phyloP scores from a whole-genome alignment of 2,888 invertebrate genomes.

The Parnassius smintheus region DNA sequence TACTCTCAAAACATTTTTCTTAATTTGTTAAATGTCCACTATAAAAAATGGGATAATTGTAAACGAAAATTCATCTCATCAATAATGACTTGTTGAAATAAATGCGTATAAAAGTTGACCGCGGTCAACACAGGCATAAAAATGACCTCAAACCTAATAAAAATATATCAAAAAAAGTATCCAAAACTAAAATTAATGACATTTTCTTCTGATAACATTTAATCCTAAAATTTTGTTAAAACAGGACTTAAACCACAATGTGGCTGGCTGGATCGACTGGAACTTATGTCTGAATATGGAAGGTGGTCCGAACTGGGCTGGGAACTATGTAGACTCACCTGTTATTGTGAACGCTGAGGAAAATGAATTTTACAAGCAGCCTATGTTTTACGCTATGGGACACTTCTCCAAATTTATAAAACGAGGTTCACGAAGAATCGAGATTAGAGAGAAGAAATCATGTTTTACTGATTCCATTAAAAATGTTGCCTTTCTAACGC shows the following conservation, averaged over 20 bases:
- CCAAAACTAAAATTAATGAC: no score
- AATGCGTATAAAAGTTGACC: no score
- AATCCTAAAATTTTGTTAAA: no score
- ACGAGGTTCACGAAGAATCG: conserved; percentile 70
- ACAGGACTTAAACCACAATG: conserved; percentile 85
- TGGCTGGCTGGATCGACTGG: conserved; percentile 93
- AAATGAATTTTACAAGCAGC: conserved; percentile 92
- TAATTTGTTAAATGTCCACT: no score
- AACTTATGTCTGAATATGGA: conserved; percentile 86
- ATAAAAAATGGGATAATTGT: no score
- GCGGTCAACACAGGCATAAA: no score
- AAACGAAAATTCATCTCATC: no score
- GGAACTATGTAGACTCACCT: conserved; percentile 88
- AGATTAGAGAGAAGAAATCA: conserved; percentile 30
- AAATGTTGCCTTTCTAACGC: conserved; percentile 27
- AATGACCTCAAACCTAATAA: no score
- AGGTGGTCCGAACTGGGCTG: conserved; percentile 90
- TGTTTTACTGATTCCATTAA: conserved; percentile 16
- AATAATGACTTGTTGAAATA: no score
- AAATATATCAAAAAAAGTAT: no score
- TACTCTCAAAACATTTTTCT: no score
- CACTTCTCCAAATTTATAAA: conserved; percentile 88
- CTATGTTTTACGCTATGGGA: conserved; percentile 90
- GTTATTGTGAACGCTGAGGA: conserved; percentile 64
- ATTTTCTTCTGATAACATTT: no score